Percentiles rank a stretch among this genome's conserved stretches.
Evolutionary conservation across 1,140 invertebrate species (phyloP).

Genomic region (Drosophila simulans): DNA sequence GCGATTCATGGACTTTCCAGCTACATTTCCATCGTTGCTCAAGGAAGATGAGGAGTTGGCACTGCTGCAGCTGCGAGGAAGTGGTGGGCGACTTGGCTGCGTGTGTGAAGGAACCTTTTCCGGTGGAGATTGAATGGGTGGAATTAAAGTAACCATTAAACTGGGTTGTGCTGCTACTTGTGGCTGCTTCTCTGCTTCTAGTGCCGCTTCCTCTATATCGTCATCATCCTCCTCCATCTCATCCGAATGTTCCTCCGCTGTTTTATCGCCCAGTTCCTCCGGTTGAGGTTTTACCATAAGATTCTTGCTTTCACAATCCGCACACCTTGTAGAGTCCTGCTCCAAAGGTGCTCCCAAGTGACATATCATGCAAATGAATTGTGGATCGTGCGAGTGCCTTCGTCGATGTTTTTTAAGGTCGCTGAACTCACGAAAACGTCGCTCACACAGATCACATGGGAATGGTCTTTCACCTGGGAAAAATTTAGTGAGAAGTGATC

Average conservation of each 20-base stretch:
- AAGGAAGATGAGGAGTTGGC: conserved; percentile 71
- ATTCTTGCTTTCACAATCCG: conserved; percentile 70
- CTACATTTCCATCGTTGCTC: conserved; percentile 52
- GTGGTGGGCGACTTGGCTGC: conserved; percentile 32
- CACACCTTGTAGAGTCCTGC: conserved; percentile 76
- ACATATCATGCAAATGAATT: conserved; percentile 87
- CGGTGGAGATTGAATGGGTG: conserved; percentile 8
- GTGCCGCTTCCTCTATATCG: conserved; percentile 4
- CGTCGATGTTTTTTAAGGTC: conserved; percentile 86
- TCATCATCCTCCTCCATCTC: conserved; percentile 19
- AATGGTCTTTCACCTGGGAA: conserved; percentile 82
- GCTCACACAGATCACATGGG: conserved; percentile 85
- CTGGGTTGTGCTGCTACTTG: conserved; percentile 15
- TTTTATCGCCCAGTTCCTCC: conserved; percentile 9
- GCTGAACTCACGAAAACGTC: conserved; percentile 86
- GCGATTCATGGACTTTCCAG: conserved; percentile 7
- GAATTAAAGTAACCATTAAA: conserved; percentile 54
- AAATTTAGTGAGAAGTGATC: neutral
- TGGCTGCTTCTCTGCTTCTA: conserved; percentile 6
- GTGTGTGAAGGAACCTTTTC: conserved; percentile 8
- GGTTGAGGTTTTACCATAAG: conserved; percentile 51
- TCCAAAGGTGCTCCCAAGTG: conserved; percentile 54
- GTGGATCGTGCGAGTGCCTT: conserved; percentile 86
- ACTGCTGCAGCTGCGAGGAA: conserved; percentile 59
- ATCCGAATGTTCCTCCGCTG: conserved; percentile 3